Evolutionary conservation across 1,140 invertebrate species (phyloP), one percentile per base, ranked within the genome.

Genomic region (Drosophila truncata): DNA sequence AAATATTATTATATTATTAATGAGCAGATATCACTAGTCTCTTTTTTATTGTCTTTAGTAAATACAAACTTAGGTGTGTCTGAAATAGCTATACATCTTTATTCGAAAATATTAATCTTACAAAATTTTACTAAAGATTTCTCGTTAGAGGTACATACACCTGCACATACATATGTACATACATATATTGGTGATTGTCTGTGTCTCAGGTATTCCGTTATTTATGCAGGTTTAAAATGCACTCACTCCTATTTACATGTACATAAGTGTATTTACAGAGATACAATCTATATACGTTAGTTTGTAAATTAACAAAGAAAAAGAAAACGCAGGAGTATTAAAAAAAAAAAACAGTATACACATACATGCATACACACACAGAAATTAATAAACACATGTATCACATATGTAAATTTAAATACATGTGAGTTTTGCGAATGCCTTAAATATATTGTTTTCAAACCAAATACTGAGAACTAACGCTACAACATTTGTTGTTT

Each of bases 351-450:
- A 29, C 47, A 35, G 50, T 35, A 23, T 55, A 55, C 33, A 55
- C 52, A 54, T 23, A 54, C 31, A 50, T 14, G 18, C 47, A 54
- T 35, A 55, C 52, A 55, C 52, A 55, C 52, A 25, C 33, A n/a
- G 9, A 23, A 37, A 55, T 37, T 55, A n/a, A 55, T 37, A 55
- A 55, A 55, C 52, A 55, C 52, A 55, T 55, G 33, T 23, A 55
- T 20, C 20, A 25, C 52, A 55, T n/a, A 25, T 55, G 52, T 37
- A 55, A 11, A 31, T 55, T n/a, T 37, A 5, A n/a, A 37, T 55
- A 23, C 52, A 55, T 55, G 52, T 25, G 52, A 20, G 14, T 11
- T 37, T 20, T 16, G 9, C 33, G 0, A 10, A 37, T 25, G 14
- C 33, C 33, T 33, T 3, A 55, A 55, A 37, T 25, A n/a, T 16